Percentiles rank a stretch among this genome's conserved stretches.
These are phyloP conservation scores for Acanthisitta chloris DNA, from an alignment of 2,113 vertebrate genomes.

Conservation along the genomic window DNA sequence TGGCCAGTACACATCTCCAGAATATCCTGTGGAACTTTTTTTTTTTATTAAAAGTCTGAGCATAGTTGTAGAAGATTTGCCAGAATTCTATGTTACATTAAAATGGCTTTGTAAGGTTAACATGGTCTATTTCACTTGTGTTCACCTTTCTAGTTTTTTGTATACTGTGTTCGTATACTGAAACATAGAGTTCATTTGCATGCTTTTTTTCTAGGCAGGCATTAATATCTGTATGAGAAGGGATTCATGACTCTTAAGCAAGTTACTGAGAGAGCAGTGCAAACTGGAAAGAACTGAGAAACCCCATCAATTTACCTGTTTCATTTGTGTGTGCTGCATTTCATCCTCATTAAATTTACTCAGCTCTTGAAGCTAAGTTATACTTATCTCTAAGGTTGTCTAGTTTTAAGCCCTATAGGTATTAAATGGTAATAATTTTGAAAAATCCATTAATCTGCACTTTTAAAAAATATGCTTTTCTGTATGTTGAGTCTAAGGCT, in stretches of 20 bases:
- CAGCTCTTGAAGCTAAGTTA: background rate
- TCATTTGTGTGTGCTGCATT: background rate
- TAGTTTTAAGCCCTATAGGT: background rate
- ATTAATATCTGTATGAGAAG: background rate
- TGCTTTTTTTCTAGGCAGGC: background rate
- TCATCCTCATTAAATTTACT: background rate
- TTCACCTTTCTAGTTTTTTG: background rate
- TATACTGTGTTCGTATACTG: background rate
- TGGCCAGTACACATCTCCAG: background rate
- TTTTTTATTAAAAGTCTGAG: background rate
- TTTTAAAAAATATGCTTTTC: background rate
- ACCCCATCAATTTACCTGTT: rapidly evolving
- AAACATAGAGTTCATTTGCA: background rate
- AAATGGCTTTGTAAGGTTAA: background rate
- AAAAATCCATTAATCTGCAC: background rate
- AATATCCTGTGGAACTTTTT: background rate
- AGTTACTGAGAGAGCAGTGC: background rate
- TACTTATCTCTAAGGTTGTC: background rate
- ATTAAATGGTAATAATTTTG: background rate
- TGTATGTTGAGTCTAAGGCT: background rate
- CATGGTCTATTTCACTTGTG: background rate
- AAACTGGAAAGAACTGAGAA: background rate
- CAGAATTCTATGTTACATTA: background rate
- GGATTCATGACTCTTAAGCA: background rate
- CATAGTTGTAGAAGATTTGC: background rate